These are phyloP conservation scores for Agrypnus murinus DNA, from an alignment of 2,888 invertebrate genomes.

Conservation along the genomic window DNA sequence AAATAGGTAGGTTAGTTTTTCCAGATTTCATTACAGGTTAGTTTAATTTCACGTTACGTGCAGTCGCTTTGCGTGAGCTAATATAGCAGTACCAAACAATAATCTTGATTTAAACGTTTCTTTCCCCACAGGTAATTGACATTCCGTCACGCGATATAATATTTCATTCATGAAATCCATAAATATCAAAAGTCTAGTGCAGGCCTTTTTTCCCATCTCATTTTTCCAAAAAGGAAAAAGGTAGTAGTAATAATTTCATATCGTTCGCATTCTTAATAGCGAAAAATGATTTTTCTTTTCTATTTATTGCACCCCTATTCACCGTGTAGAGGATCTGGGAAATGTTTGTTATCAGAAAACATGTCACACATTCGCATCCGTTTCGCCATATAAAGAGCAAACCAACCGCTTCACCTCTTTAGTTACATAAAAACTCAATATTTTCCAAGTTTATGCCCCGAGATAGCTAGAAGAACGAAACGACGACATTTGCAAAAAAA, in stretches of 20 bases:
- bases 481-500: slow-evolving; percentile 7
- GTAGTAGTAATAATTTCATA: too few relatives aligned
- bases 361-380: slow-evolving; percentile 25
- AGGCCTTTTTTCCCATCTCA: not conserved
- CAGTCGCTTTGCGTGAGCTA: not conserved
- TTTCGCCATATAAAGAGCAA: slow-evolving; percentile 24
- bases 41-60: too few relatives aligned
- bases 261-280: too few relatives aligned
- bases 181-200: slow-evolving; percentile 12
- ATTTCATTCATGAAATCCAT: slow-evolving; percentile 27
- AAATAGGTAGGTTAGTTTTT: not conserved
- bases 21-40: too few relatives aligned
- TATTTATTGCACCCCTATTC: too few relatives aligned
- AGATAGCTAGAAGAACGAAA: slow-evolving; percentile 16
- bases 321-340: not conserved
- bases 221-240: not conserved
- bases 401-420: slow-evolving; percentile 13
- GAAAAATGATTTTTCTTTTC: too few relatives aligned
- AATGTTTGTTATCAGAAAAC: slow-evolving; percentile 17
- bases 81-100: slow-evolving; percentile 10
- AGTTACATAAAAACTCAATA: slow-evolving; percentile 11
- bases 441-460: slow-evolving; percentile 25
- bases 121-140: slow-evolving; percentile 21
- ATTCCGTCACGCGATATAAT: slow-evolving; percentile 35
- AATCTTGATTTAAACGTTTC: slow-evolving; percentile 24